Conservation (phyloP, 2,797 vertebrate species). For the Dryobates pubescens region DNA sequence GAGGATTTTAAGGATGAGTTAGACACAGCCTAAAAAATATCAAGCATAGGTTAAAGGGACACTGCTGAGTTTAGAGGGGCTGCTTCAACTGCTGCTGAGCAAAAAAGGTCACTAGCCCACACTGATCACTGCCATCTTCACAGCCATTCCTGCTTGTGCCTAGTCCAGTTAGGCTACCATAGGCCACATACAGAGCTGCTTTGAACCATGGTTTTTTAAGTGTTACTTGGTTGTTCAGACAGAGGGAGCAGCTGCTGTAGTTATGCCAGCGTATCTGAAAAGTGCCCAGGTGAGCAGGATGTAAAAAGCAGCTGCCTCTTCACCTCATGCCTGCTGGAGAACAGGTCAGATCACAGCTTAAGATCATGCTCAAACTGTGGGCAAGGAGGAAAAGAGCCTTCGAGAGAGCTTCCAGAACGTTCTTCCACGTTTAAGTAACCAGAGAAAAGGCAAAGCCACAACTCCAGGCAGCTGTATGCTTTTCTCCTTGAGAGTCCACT, state of each 20-base stretch:
- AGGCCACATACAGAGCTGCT: background rate
- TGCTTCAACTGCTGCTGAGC: background rate
- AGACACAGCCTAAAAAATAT: background rate
- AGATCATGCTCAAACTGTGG: background rate
- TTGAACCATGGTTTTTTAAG: background rate
- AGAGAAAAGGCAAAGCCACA: background rate
- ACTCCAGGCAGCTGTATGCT: background rate
- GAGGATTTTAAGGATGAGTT: background rate
- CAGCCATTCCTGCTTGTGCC: background rate
- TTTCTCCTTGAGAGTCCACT: background rate
- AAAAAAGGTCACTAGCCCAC: background rate
- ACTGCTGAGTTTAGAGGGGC: background rate
- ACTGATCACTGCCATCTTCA: background rate
- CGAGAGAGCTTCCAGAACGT: background rate
- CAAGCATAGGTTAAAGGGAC: background rate
- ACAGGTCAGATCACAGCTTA: background rate
- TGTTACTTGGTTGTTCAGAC: background rate
- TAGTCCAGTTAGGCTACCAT: background rate
- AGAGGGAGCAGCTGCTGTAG: background rate
- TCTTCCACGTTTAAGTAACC: background rate
- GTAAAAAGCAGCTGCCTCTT: conserved; percentile 1
- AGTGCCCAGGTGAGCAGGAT: background rate
- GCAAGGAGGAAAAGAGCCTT: background rate
- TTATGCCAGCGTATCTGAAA: background rate
- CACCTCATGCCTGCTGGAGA: background rate